phyloP scores from a whole-genome alignment of 2,113 vertebrate species.

The Corydoras maculifer region DNA sequence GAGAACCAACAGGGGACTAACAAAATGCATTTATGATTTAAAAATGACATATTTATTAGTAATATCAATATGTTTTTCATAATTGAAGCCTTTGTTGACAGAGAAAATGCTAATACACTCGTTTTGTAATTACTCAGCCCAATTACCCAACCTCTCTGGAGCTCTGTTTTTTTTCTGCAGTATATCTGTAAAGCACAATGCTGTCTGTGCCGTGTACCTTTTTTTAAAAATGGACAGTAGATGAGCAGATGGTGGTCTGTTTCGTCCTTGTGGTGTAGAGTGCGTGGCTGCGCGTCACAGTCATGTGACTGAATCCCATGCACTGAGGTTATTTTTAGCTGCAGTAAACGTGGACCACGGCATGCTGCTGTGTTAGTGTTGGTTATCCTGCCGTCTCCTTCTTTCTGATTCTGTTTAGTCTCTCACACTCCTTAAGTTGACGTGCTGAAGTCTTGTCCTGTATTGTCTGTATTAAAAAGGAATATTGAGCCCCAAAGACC shows the following conservation, averaged over 20 bases:
- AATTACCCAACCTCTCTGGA: neutral
- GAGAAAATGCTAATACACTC: too few relatives aligned
- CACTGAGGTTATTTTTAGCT: slow-evolving; percentile 34
- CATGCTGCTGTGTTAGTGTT: slow-evolving; percentile 8
- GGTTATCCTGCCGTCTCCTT: neutral
- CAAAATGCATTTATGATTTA: too few relatives aligned
- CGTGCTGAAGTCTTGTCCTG: too few relatives aligned
- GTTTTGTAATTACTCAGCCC: too few relatives aligned
- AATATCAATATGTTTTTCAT: too few relatives aligned
- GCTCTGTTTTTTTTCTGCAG: neutral
- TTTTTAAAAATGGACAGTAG: slow-evolving; percentile 1
- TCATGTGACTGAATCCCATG: slow-evolving; percentile 31
- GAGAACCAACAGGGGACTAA: too few relatives aligned
- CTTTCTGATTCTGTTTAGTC: neutral
- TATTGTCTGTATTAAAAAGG: neutral
- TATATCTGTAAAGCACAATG: neutral
- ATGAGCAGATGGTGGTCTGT: slow-evolving; percentile 21
- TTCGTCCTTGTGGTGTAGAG: slow-evolving; percentile 14
- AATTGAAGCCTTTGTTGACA: too few relatives aligned
- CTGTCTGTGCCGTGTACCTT: neutral
- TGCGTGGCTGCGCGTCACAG: slow-evolving; percentile 2
- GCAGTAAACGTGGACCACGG: slow-evolving; percentile 5
- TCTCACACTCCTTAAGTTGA: too few relatives aligned
- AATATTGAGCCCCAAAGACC: too few relatives aligned
- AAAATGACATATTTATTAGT: too few relatives aligned